Evolutionary conservation across 2,888 invertebrate genomes (phyloP).

Genomic region (Ormyrus thymus): DNA sequence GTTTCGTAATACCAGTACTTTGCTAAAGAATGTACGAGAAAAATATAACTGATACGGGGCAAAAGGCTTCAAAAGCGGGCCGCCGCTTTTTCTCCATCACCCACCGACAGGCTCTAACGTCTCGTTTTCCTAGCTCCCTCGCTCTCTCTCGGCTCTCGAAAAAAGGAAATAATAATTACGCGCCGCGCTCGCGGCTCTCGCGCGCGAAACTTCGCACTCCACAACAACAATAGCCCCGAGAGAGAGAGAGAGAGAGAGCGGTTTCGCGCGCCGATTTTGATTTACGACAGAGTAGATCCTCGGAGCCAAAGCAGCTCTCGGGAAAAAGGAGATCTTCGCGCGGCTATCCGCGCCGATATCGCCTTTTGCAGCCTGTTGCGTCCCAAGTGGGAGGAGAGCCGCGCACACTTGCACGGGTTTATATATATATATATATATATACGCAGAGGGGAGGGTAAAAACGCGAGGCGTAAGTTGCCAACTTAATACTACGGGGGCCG

Average conservation of each 20-base stretch:
- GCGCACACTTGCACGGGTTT: no score
- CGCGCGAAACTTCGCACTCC: conserved; percentile 40
- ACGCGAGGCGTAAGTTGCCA: background rate
- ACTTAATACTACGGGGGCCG: no score
- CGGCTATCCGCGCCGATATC: conserved; percentile 51
- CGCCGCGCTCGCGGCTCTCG: background rate
- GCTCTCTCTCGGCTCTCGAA: conserved; percentile 1
- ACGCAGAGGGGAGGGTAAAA: conserved; percentile 12
- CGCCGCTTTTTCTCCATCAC: background rate
- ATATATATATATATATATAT: no score
- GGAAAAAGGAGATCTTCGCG: conserved; percentile 30
- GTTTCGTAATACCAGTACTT: background rate
- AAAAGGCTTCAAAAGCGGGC: background rate
- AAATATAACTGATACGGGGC: no score
- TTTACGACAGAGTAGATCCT: conserved; percentile 50
- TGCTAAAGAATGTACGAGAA: no score
- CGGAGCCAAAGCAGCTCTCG: background rate
- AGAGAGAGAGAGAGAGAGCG: no score
- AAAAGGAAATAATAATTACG: conserved; percentile 36
- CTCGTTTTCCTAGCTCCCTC: background rate
- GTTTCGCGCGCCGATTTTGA: conserved; percentile 38
- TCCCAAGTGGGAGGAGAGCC: conserved; percentile 32
- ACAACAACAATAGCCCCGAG: conserved; percentile 10
- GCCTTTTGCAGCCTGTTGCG: conserved; percentile 53
- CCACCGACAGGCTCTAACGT: background rate